Evolutionary conservation across 2,797 vertebrate genomes (phyloP), one percentile per base, ranked within the genome.

Genomic region (Novumbra hubbsi): DNA sequence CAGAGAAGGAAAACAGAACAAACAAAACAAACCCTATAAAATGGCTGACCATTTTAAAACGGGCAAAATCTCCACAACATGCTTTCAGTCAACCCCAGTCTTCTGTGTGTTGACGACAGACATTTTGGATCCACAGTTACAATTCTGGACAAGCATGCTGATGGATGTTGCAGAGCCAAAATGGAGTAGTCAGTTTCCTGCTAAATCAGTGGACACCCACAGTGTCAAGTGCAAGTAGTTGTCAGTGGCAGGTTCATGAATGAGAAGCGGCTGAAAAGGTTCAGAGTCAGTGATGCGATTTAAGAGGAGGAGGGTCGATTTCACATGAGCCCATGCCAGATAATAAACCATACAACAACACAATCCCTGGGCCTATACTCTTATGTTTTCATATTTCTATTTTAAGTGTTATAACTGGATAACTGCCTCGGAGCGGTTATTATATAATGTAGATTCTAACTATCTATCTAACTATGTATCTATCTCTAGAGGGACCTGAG

Each of bases 401-500:
- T 21, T 57, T 57, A 57, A 30, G 28, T 64, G 14, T 15, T 17
- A 64, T 30, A 64, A 64, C 28, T 28, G 28, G 15, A 27, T 64
- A 30, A 64, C 28, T 32, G 28, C 12, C 62, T 30, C 15, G 24
- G 62, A 27, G 28, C 17, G n/a, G 19, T n/a, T 57, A 21, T 57
- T 57, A 57, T 57, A 21, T 21, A 57, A n/a, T 57, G 52, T 57
- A 57, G 52, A 73, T 74, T 75, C 71, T 70, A 45, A 73, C 76
- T 78, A 84, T 76, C 70, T 78, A 76, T 6, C 80, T 79, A 80
- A 70, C 86, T 86, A 88, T 76, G 80, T 84, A 86, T 50, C 49
- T 70, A 71, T 78, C 80, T 87, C 81, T 89, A 87, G 80, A 83
- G 78, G 85, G 89, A 90, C 91, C 91, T 92, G 90, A 92, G 90